Conservation (phyloP, 2,797 vertebrate genomes). For the Selene dorsalis region DNA sequence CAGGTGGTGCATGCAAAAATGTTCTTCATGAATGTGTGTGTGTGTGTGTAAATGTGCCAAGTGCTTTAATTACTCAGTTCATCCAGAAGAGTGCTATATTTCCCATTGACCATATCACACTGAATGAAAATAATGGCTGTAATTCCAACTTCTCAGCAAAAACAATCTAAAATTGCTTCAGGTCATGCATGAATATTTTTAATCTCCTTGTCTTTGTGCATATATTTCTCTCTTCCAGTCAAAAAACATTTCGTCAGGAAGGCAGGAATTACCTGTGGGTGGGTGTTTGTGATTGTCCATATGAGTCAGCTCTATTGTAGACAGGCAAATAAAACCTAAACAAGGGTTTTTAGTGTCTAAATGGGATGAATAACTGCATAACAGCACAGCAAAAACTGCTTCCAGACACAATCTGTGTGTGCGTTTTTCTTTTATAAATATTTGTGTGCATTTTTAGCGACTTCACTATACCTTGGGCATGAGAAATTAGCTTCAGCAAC, state of each 20-base stretch:
- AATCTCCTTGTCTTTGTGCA: background rate
- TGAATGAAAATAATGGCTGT: background rate
- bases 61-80: too few relatives aligned
- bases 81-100: too few relatives aligned
- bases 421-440: background rate
- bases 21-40: too few relatives aligned
- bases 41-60: too few relatives aligned
- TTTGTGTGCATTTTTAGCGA: constrained; percentile 34
- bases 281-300: background rate
- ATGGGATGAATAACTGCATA: constrained; percentile 32
- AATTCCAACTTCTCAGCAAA: background rate
- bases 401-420: constrained; percentile 18
- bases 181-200: background rate
- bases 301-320: constrained; percentile 10
- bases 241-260: background rate
- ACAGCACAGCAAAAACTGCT: constrained; percentile 12
- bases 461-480: background rate
- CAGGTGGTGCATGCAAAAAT: too few relatives aligned
- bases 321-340: constrained; percentile 1
- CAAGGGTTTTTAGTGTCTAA: constrained; percentile 18
- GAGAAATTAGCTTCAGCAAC: constrained; percentile 9
- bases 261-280: background rate
- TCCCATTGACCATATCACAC: background rate
- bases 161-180: background rate
- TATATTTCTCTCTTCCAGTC: background rate